These are phyloP conservation scores for Antechinus stuartii DNA, from an alignment of 2,113 vertebrate genomes.

Conservation along the genomic window DNA sequence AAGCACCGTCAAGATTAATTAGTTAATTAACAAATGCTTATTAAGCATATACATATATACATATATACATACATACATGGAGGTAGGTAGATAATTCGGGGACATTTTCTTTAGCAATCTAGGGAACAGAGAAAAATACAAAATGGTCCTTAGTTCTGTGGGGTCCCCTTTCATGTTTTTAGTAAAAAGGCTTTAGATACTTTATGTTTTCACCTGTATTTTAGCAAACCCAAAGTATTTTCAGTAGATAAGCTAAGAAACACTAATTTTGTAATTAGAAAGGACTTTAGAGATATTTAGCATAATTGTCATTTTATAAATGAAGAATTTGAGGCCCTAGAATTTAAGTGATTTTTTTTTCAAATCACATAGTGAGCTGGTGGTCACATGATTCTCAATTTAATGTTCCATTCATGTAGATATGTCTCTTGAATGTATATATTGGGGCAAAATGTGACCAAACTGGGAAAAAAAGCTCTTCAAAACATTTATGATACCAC, in stretches of 20 bases:
- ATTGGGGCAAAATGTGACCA: constrained; percentile 56
- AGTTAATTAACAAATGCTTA: not conserved
- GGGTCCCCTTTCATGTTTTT: not conserved
- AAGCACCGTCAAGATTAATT: not conserved
- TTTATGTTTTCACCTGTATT: not conserved
- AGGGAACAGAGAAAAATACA: not conserved
- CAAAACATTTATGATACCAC: constrained; percentile 60
- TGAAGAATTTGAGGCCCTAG: not conserved
- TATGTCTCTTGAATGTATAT: constrained; percentile 43
- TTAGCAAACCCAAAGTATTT: not conserved
- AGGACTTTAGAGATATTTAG: not conserved
- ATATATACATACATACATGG: no score
- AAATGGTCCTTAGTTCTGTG: not conserved
- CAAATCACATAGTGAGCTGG: not conserved
- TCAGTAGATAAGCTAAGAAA: not conserved
- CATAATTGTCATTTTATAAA: not conserved
- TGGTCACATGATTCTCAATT: not conserved
- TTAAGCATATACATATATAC: not conserved
- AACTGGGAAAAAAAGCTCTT: constrained; percentile 17
- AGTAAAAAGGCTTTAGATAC: not conserved
- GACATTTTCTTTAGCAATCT: not conserved
- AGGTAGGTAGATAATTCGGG: not conserved
- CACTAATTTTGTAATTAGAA: not conserved
- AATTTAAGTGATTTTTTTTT: not conserved
- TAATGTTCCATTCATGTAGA: not conserved